phyloP scores from a whole-genome alignment of 2,797 vertebrate species.

The Pristis pectinata region DNA sequence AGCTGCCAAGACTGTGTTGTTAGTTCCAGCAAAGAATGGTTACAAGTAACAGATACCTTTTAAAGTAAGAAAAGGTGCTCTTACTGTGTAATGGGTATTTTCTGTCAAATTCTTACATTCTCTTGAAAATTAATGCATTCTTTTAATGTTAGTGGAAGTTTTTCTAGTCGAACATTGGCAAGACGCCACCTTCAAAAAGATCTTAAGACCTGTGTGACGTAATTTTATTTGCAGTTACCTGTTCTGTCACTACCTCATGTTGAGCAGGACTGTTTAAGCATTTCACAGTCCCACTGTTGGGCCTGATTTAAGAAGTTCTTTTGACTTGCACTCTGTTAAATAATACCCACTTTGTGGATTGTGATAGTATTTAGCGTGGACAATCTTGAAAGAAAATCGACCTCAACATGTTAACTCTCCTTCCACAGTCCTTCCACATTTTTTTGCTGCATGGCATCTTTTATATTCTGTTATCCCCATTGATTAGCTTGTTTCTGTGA shows the following conservation, averaged over 20 bases:
- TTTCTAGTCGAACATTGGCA: neutral
- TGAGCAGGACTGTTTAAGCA: neutral
- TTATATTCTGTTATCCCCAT: no score
- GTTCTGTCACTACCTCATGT: neutral
- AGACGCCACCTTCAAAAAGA: neutral
- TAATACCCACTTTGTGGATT: neutral
- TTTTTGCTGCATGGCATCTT: neutral
- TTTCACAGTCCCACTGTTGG: neutral
- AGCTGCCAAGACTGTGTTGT: neutral
- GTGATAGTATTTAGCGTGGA: neutral
- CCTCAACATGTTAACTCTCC: neutral
- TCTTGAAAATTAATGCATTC: neutral
- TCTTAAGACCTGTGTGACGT: neutral
- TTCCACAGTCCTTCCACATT: neutral
- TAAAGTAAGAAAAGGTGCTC: no score
- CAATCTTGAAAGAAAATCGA: neutral
- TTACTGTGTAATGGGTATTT: neutral
- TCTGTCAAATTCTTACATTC: neutral
- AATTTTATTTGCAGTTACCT: neutral
- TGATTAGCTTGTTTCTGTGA: neutral
- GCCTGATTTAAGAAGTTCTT: neutral
- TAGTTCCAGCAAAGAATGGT: neutral
- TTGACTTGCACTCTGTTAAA: neutral
- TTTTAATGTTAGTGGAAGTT: neutral
- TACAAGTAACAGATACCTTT: neutral